Conservation (phyloP, 2,797 vertebrate species). For the Crenuchus spilurus region DNA sequence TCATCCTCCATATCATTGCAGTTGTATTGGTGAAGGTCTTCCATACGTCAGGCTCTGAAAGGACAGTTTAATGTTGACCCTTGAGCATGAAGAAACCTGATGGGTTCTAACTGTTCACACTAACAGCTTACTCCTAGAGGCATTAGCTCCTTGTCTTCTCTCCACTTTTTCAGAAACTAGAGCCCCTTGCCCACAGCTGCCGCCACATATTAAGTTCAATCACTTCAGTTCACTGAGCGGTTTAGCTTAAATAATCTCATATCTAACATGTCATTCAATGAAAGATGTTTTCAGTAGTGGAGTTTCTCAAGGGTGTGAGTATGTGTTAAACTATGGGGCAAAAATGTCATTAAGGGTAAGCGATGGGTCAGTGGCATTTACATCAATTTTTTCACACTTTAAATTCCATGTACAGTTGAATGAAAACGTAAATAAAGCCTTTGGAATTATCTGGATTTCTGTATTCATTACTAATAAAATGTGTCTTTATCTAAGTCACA, state of each 20-base stretch:
- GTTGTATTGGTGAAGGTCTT: slow-evolving; percentile 1
- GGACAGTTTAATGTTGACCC: slow-evolving; percentile 59
- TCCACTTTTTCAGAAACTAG: slow-evolving; percentile 62
- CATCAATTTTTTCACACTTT: no score
- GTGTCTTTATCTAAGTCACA: no score
- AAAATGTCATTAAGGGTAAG: no score
- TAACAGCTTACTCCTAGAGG: slow-evolving; percentile 63
- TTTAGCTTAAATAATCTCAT: slow-evolving; percentile 31
- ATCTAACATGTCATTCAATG: slow-evolving; percentile 54
- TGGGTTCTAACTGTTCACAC: slow-evolving; percentile 62
- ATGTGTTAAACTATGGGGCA: no score
- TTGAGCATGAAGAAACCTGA: slow-evolving; percentile 46
- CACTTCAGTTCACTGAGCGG: slow-evolving; percentile 56
- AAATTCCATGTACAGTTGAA: no score
- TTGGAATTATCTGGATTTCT: no score
- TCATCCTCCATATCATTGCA: no score
- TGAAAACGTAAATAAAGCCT: no score
- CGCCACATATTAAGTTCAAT: slow-evolving; percentile 74
- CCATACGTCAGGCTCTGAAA: neutral
- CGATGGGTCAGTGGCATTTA: no score
- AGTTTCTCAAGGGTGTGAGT: neutral
- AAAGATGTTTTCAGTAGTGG: slow-evolving; percentile 60
- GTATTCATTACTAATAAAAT: no score
- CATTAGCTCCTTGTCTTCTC: slow-evolving; percentile 67
- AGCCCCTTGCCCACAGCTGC: slow-evolving; percentile 64